Conservation (phyloP, 2,113 vertebrate genomes). For the Microcebus murinus region DNA sequence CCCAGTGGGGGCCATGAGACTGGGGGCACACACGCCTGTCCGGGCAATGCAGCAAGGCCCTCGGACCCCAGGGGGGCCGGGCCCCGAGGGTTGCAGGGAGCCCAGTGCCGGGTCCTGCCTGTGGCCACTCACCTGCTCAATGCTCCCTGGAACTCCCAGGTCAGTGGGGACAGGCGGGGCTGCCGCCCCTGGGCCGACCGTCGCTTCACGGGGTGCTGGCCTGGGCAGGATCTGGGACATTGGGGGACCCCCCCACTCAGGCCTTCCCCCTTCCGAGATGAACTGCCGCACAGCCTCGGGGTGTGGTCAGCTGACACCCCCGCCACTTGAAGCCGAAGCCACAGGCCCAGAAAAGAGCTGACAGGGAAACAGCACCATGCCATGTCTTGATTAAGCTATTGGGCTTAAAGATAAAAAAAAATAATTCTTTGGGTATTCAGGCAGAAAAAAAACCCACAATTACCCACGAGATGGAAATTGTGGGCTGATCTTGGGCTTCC, state of each 20-base stretch:
- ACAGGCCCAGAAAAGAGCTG: neutral
- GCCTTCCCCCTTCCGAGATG: accelerated
- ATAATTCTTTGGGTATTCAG: neutral
- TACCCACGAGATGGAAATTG: accelerated
- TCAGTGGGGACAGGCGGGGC: neutral
- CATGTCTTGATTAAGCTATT: too few species aligned
- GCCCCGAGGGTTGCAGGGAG: accelerated
- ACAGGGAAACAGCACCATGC: neutral
- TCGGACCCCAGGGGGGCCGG: too few species aligned
- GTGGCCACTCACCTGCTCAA: accelerated
- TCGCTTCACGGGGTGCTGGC: neutral
- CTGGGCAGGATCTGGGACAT: neutral
- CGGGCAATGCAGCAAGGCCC: accelerated
- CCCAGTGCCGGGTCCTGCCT: accelerated
- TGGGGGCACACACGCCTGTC: accelerated
- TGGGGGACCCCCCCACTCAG: neutral
- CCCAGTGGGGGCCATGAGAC: accelerated
- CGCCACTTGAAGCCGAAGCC: neutral
- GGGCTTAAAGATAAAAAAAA: neutral
- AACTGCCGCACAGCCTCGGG: neutral
- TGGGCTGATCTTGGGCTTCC: neutral
- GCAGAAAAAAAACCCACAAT: too few species aligned
- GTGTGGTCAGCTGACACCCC: accelerated
- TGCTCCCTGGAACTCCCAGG: accelerated
- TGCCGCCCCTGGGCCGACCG: too few species aligned